A percentile compares a stretch with the other conserved stretches of the same genome.
Evolutionary conservation across 2,113 vertebrate species (phyloP).

Genomic region (Tinamus guttatus): DNA sequence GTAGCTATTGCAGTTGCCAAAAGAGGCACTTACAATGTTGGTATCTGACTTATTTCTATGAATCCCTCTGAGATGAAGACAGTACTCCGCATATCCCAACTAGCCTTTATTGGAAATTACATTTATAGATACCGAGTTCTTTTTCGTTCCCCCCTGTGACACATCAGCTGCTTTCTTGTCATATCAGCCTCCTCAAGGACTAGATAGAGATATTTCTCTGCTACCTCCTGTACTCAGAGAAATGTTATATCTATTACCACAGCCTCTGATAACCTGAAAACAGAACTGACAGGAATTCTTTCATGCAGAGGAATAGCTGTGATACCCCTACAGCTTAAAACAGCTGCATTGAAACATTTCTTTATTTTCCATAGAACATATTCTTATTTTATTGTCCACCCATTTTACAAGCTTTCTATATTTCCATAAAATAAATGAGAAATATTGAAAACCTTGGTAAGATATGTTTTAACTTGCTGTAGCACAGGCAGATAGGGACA

Average conservation of each 20-base stretch:
- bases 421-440: not conserved
- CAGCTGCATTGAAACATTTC: not conserved
- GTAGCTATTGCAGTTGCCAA: constrained; percentile 3
- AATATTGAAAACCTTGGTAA: not conserved
- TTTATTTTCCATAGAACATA: not conserved
- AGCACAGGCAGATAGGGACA: not conserved
- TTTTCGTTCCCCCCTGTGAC: not conserved
- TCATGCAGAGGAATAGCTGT: not conserved
- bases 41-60: constrained; percentile 4
- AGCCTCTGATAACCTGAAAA: not conserved
- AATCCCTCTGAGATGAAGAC: constrained; percentile 23
- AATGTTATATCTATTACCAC: constrained; percentile 5
- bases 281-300: not conserved
- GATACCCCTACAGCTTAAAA: not conserved
- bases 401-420: not conserved
- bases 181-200: not conserved
- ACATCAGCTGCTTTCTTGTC: not conserved
- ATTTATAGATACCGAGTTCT: not conserved
- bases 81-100: not conserved
- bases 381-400: not conserved
- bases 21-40: not conserved
- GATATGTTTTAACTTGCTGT: not conserved
- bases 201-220: not conserved
- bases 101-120: constrained; percentile 23
- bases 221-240: not conserved